Percentiles rank a stretch among this genome's conserved stretches.
Evolutionary conservation across 2,797 vertebrate genomes (phyloP).

Genomic region (Manis javanica): DNA sequence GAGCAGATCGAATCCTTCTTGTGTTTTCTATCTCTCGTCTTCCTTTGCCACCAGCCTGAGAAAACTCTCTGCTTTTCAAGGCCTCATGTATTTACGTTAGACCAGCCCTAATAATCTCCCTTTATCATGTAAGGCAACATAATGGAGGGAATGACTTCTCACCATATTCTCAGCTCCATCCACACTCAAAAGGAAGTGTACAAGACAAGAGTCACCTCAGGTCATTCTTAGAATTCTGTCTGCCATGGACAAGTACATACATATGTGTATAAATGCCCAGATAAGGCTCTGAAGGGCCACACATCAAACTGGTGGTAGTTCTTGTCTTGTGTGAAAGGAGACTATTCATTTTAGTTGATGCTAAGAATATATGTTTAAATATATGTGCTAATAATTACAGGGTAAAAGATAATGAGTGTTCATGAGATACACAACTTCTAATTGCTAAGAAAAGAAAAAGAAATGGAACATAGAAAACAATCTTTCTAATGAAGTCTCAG

Average conservation of each 20-base stretch:
- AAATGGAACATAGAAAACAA: neutral
- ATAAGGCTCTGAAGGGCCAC: too few species aligned
- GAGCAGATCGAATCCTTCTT: neutral
- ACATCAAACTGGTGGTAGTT: neutral
- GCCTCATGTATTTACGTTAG: neutral
- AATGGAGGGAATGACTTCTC: neutral
- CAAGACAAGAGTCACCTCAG: neutral
- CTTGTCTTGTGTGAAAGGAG: neutral
- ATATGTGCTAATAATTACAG: neutral
- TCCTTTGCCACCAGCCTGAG: neutral
- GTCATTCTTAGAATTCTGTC: neutral
- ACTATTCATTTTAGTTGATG: neutral
- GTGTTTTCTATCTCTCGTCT: neutral
- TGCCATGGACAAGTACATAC: too few species aligned
- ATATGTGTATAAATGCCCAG: neutral
- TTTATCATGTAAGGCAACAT: neutral
- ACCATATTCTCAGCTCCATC: neutral
- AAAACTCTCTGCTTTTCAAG: neutral
- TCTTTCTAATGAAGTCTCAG: neutral
- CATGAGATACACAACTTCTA: neutral
- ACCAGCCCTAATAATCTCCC: neutral
- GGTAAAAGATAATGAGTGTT: neutral
- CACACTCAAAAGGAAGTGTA: neutral
- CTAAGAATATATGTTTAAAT: neutral
- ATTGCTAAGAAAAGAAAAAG: neutral